phyloP scores from a whole-genome alignment of 2,113 vertebrate species.

The Vulpes lagopus region DNA sequence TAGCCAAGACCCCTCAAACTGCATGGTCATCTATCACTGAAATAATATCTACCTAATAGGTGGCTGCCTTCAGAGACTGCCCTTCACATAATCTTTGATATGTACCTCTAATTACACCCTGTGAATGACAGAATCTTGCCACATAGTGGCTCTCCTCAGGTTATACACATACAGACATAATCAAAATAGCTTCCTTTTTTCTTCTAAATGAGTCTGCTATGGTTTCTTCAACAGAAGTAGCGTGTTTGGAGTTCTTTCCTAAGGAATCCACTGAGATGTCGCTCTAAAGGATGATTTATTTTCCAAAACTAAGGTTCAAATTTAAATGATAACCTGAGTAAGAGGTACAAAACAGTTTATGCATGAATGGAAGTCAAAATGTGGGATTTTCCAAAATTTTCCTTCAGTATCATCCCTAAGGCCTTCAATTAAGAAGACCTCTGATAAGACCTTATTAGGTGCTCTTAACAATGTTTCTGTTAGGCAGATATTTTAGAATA shows the following conservation, averaged over 20 bases:
- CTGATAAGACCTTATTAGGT: neutral
- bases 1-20: neutral
- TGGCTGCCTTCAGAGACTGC: neutral
- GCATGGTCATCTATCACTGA: conserved; percentile 18
- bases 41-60: neutral
- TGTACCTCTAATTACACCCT: neutral
- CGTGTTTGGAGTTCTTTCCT: neutral
- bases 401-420: neutral
- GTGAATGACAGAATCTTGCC: neutral
- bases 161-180: neutral
- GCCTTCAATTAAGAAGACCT: neutral
- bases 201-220: conserved; percentile 8
- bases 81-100: conserved; percentile 4
- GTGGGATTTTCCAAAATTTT: neutral
- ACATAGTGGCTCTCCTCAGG: neutral
- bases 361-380: neutral
- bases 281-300: neutral
- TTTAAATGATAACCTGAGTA: conserved; percentile 35
- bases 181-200: conserved; percentile 6
- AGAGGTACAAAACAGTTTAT: neutral
- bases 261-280: neutral
- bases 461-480: neutral
- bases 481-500: neutral
- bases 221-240: neutral
- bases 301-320: neutral